phyloP scores from a whole-genome alignment of 1,140 invertebrate genomes.

The Drosophila hydei region DNA sequence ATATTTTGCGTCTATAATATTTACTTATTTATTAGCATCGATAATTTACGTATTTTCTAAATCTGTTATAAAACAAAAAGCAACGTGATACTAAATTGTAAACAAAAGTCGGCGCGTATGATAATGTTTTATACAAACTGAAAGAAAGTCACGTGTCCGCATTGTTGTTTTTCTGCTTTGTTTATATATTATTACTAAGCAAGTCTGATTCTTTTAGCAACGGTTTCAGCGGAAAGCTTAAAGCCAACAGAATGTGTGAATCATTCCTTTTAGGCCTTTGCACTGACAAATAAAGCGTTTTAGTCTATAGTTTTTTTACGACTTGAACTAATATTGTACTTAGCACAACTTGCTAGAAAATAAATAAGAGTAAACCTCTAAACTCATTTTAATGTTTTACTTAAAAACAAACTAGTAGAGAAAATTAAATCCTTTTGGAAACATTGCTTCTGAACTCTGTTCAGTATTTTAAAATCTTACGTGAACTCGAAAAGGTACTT shows the following conservation, averaged over 20 bases:
- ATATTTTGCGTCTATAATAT: neutral
- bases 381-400: too few species aligned
- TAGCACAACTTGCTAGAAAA: too few species aligned
- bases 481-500: neutral
- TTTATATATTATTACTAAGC: neutral
- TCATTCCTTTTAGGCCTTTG: too few species aligned
- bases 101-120: constrained; percentile 10
- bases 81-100: constrained; percentile 1
- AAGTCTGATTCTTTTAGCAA: neutral
- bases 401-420: too few species aligned
- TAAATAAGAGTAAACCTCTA: too few species aligned
- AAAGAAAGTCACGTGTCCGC: constrained; percentile 21
- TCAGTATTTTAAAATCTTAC: neutral
- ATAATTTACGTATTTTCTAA: neutral
- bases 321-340: too few species aligned
- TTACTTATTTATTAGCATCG: constrained; percentile 3
- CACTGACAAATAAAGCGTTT: too few species aligned
- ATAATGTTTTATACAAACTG: constrained; percentile 14
- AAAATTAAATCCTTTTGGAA: too few species aligned
- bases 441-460: too few species aligned
- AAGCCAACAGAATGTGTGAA: too few species aligned
- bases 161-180: neutral
- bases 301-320: too few species aligned
- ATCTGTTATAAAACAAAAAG: neutral
- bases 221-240: too few species aligned